Percentiles rank a stretch among this genome's conserved stretches.
Conservation (phyloP, 53 echinoderm and acorn worm genomes). For the Paelopatides confundens region DNA sequence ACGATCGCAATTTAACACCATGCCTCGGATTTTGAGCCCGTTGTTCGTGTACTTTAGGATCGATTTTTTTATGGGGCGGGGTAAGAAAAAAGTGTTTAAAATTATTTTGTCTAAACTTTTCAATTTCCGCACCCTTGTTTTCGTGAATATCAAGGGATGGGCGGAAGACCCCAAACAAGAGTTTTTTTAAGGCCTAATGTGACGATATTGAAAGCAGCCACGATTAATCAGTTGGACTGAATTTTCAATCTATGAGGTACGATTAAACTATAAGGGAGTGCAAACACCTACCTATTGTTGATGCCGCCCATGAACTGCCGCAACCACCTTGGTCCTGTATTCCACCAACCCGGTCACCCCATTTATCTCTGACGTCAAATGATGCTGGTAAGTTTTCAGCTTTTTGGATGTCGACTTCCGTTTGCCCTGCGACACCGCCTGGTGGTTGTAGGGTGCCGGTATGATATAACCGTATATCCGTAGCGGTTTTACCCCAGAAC, state of each 20-base stretch:
- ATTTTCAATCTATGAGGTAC: background rate
- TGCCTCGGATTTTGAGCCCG: too few relatives aligned
- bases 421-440: constrained; percentile 58
- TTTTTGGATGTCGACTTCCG: constrained; percentile 67
- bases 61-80: too few relatives aligned
- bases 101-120: too few relatives aligned
- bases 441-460: constrained; percentile 80
- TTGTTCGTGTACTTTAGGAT: too few relatives aligned
- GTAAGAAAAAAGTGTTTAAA: too few relatives aligned
- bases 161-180: too few relatives aligned
- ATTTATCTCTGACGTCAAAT: constrained; percentile 85
- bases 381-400: constrained; percentile 56
- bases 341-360: constrained; percentile 77
- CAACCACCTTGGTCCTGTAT: constrained; percentile 89
- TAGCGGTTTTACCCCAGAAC: constrained; percentile 84
- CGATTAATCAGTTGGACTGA: background rate
- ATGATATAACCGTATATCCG: constrained; percentile 64
- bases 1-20: too few relatives aligned
- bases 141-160: too few relatives aligned
- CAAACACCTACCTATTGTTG: constrained; percentile 72
- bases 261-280: background rate
- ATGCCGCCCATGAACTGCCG: constrained; percentile 93
- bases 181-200: too few relatives aligned
- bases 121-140: too few relatives aligned
- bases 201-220: too few relatives aligned